These are phyloP conservation scores for Ctenodactylus gundi DNA, from an alignment of 2,113 vertebrate species.

Conservation along the genomic window DNA sequence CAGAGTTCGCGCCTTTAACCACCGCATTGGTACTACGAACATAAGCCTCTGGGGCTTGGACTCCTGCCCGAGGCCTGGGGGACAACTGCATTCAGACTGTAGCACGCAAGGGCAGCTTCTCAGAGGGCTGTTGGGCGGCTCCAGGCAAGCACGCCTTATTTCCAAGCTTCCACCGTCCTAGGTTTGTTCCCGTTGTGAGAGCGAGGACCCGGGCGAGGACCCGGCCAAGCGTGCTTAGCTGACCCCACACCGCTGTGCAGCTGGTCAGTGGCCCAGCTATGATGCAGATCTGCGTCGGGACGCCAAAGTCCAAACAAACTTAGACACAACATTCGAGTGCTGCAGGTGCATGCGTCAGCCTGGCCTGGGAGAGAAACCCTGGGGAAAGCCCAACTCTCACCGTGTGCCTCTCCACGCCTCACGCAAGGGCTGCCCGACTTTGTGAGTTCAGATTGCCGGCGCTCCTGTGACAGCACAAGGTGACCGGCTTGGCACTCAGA, in stretches of 20 bases:
- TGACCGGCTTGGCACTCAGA: neutral
- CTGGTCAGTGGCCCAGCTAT: neutral
- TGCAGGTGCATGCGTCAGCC: neutral
- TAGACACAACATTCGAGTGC: neutral
- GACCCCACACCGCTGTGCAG: neutral
- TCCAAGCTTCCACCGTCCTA: neutral
- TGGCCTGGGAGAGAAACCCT: neutral
- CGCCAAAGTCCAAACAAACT: neutral
- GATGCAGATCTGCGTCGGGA: neutral
- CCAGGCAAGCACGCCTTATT: neutral
- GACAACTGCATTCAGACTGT: too few species aligned
- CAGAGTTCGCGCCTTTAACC: neutral
- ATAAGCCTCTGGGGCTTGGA: neutral
- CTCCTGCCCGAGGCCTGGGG: neutral
- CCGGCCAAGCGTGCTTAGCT: neutral
- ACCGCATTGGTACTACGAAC: neutral
- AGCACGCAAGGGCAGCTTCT: neutral
- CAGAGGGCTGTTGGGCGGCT: neutral
- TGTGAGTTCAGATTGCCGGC: neutral
- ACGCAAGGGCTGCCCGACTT: neutral
- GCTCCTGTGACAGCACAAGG: neutral
- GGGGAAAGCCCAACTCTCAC: neutral
- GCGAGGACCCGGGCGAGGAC: neutral
- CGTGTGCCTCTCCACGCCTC: neutral
- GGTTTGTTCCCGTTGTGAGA: neutral